Evolutionary conservation across 30 jellyfish, hydroid and myxozoan species (phyloP).

Genomic region (Pelagia noctiluca): DNA sequence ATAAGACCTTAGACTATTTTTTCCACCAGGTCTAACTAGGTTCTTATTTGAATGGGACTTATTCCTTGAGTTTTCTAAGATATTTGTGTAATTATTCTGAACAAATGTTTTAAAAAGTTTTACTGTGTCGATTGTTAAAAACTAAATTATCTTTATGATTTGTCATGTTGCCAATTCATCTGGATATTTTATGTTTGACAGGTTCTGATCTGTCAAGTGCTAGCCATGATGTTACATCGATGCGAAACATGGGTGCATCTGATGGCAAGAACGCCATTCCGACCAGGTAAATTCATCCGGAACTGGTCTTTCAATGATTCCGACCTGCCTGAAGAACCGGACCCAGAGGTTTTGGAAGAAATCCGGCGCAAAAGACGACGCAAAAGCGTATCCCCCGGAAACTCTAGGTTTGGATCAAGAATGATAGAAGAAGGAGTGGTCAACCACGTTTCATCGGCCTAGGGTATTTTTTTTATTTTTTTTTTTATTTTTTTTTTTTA

Average conservation of each 20-base stretch:
- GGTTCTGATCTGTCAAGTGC: constrained; percentile 62
- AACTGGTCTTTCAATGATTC: constrained; percentile 94
- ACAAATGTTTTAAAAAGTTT: too few species aligned
- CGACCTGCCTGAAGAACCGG: constrained; percentile 91
- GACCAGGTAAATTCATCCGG: constrained; percentile 89
- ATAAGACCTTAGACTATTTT: too few species aligned
- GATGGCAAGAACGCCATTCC: constrained; percentile 91
- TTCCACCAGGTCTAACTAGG: too few species aligned
- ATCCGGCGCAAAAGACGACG: constrained; percentile 67
- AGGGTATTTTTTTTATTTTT: too few species aligned
- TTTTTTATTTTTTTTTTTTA: too few species aligned
- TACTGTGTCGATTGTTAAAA: neutral
- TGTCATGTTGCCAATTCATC: too few species aligned
- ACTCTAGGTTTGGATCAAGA: neutral
- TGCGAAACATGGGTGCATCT: constrained; percentile 81
- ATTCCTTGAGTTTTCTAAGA: too few species aligned
- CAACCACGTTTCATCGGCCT: too few species aligned
- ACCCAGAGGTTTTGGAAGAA: constrained; percentile 68
- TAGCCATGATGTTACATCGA: constrained; percentile 78
- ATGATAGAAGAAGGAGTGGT: neutral
- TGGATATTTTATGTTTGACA: too few species aligned
- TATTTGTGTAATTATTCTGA: too few species aligned
- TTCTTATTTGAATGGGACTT: too few species aligned
- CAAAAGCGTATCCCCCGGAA: constrained; percentile 29
- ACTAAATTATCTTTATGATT: too few species aligned